Evolutionary conservation across 2,888 invertebrate genomes (phyloP), one percentile per base, ranked within the genome.

Genomic region (Meganola albula): DNA sequence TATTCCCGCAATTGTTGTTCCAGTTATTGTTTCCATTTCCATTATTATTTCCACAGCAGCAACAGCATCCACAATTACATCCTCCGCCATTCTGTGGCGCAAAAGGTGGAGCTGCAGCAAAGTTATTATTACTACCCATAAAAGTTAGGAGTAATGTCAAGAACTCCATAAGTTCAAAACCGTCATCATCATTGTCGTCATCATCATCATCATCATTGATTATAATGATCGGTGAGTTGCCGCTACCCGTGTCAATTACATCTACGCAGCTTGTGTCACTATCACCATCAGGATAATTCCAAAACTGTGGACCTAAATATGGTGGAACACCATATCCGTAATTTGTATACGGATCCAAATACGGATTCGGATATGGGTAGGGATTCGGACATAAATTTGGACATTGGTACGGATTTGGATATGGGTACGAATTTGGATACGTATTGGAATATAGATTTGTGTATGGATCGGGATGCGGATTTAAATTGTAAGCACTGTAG

Each of bases 191-290:
- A 6, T 10, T 20, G n/a, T 20, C 8, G 20, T 20, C 23, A 6
- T 21, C 25, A 4, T 24, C 22, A 2, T 10, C 13, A 3, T 38
- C 25, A 10, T 44, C 25, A 11, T 43, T 48, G 25, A 51, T 43
- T 31, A 53, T 29, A 9, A 54, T 47, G 22, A 40, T 27, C 4
- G 27, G 41, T 12, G 37, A 38, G 22, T 51, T 49, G 18, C 37
- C 41, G 14, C 8, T 7, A 1, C 14, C 18, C 12, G 27, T 3
- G 20, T 20, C n/a, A n/a, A 20, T 20, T 7, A 20, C 20, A 3
- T 20, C 20, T n/a, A 20, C 20, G 20, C n/a, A n/a, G n/a, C 8
- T n/a, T 5, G 20, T 3, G 8, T 7, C 20, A 7, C n/a, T 2
- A 7, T 3, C 20, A 20, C 3, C 8, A 5, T 20, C 20, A n/a